Conservation (phyloP, 2,797 vertebrate species). For the Allobates femoralis region DNA sequence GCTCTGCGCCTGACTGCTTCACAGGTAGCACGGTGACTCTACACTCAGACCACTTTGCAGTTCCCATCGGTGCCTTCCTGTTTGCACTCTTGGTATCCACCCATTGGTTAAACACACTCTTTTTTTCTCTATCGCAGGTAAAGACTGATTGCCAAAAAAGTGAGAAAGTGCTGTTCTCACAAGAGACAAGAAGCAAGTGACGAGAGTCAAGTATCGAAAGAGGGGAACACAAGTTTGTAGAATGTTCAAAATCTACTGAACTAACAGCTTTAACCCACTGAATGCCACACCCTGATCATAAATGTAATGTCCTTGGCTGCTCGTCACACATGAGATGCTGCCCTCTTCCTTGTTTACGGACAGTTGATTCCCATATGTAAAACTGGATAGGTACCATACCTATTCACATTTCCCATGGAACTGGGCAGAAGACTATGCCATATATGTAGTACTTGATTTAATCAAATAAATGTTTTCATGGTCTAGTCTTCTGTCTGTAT, state of each 20-base stretch:
- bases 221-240: not conserved
- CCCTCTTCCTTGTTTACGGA: not conserved
- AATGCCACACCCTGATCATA: not conserved
- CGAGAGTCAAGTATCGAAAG: not conserved
- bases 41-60: not conserved
- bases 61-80: conserved; percentile 9
- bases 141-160: not conserved
- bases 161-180: conserved; percentile 3
- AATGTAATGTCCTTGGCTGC: not conserved
- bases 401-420: not conserved
- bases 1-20: not conserved
- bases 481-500: too few species aligned
- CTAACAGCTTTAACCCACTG: not conserved
- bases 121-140: conserved; percentile 14
- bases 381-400: not conserved
- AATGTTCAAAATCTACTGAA: not conserved
- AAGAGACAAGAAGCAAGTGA: not conserved
- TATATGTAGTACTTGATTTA: too few species aligned
- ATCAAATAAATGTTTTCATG: too few species aligned
- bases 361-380: not conserved
- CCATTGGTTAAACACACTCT: conserved; percentile 39
- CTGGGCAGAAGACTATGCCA: not conserved
- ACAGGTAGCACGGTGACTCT: not conserved
- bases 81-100: conserved; percentile 42
- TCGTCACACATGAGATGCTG: not conserved